Evolutionary conservation across 2,797 vertebrate species (phyloP).

Genomic region (Galagoides demidoff): DNA sequence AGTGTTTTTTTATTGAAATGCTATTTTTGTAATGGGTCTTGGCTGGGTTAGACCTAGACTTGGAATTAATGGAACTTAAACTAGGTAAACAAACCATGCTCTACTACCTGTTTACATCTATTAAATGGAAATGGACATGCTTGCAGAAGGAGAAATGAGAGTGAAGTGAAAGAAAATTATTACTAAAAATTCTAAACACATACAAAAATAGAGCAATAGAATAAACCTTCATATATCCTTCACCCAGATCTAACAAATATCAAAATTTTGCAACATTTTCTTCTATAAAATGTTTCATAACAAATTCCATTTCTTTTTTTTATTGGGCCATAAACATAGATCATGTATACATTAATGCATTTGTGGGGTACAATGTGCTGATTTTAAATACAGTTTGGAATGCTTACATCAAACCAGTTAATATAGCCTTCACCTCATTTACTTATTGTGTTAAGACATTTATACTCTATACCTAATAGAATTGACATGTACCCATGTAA

Average conservation of each 20-base stretch:
- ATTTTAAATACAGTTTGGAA: too few relatives aligned
- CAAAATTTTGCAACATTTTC: neutral
- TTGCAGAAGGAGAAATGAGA: neutral
- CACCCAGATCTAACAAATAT: neutral
- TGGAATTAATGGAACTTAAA: neutral
- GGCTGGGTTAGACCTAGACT: neutral
- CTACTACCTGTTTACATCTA: neutral
- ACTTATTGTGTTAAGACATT: too few relatives aligned
- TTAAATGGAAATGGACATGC: neutral
- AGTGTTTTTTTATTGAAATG: neutral
- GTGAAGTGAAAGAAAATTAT: neutral
- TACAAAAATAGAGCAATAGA: neutral
- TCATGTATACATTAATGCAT: too few relatives aligned
- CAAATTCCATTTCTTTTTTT: neutral
- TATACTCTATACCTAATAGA: too few relatives aligned
- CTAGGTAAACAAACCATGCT: neutral
- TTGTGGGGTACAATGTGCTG: too few relatives aligned
- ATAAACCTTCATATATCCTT: neutral
- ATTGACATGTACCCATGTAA: too few relatives aligned
- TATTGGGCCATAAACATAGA: too few relatives aligned
- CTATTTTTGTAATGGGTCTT: neutral
- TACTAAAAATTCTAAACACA: conserved; percentile 3
- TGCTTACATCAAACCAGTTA: too few relatives aligned
- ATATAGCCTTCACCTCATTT: too few relatives aligned
- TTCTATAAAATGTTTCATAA: neutral